Percentiles rank a stretch among this genome's conserved stretches.
These are phyloP conservation scores for Chelonia mydas DNA, from an alignment of 2,797 vertebrate genomes.

Conservation along the genomic window DNA sequence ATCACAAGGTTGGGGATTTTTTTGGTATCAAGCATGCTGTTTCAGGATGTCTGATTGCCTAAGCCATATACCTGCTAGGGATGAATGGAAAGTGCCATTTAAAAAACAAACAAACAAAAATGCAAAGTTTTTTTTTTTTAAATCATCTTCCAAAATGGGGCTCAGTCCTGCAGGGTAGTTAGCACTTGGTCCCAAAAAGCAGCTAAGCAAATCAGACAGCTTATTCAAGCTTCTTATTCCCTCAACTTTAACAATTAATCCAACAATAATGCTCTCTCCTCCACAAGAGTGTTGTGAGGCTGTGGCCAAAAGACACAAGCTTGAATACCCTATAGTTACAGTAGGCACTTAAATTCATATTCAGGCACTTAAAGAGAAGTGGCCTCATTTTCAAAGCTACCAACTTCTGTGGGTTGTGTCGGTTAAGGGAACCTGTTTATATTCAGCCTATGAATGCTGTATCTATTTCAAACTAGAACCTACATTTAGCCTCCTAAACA, in stretches of 20 bases:
- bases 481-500: background rate
- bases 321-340: conserved; percentile 61
- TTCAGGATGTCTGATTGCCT: background rate
- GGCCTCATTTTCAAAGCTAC: background rate
- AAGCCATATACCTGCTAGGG: background rate
- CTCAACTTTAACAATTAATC: conserved; percentile 72
- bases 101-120: background rate
- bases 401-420: background rate
- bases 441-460: background rate
- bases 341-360: conserved; percentile 44
- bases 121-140: background rate
- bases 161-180: conserved; percentile 8
- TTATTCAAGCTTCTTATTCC: conserved; percentile 65
- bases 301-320: conserved; percentile 54
- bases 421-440: background rate
- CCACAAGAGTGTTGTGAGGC: conserved; percentile 21
- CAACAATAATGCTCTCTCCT: background rate
- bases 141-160: background rate
- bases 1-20: background rate
- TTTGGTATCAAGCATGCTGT: background rate
- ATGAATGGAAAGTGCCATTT: background rate
- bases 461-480: background rate
- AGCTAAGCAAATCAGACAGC: conserved; percentile 64
- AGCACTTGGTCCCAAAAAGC: conserved; percentile 59
- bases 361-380: conserved; percentile 49